Percentiles rank a stretch among this genome's conserved stretches.
Conservation (phyloP, 2,113 vertebrate species). For the Larimichthys crocea region DNA sequence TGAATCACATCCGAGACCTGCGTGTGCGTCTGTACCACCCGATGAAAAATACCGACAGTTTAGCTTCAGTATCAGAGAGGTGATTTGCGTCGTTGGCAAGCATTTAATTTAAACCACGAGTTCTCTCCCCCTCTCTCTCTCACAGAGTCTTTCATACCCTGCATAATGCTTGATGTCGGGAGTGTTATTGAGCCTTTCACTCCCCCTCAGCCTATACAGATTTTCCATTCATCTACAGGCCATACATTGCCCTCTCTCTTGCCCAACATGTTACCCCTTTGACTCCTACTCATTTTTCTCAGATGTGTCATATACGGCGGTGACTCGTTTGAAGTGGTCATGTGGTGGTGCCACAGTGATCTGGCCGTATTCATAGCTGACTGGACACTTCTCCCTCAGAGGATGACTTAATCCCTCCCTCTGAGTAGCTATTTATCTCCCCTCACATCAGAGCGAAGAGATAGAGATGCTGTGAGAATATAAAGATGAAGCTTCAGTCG, state of each 20-base stretch:
- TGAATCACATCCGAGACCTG: conserved; percentile 46
- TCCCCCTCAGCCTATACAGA: conserved; percentile 21
- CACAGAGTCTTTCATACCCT: conserved; percentile 45
- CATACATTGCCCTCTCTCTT: conserved; percentile 7
- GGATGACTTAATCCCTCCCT: conserved; percentile 69
- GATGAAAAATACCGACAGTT: conserved; percentile 58
- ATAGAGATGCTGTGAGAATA: conserved; percentile 34
- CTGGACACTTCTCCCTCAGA: conserved; percentile 60
- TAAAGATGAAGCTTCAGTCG: conserved; percentile 34
- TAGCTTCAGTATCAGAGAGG: conserved; percentile 33
- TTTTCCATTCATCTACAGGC: conserved; percentile 22
- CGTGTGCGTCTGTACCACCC: not conserved
- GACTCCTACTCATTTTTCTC: conserved; percentile 35
- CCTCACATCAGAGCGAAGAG: conserved; percentile 27
- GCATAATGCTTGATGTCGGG: conserved; percentile 25
- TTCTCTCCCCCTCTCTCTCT: conserved; percentile 16
- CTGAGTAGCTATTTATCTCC: conserved; percentile 64
- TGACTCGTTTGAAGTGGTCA: conserved; percentile 54
- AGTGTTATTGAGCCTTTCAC: conserved; percentile 18
- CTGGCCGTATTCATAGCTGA: conserved; percentile 50
- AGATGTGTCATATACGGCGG: conserved; percentile 43
- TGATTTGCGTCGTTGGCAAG: conserved; percentile 61
- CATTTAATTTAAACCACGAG: conserved; percentile 68
- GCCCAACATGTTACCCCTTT: conserved; percentile 16
- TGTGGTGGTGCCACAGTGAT: conserved; percentile 50